Base-by-base conservation (phyloP, 2,888 invertebrate species). In the Graphium colonna region DNA sequence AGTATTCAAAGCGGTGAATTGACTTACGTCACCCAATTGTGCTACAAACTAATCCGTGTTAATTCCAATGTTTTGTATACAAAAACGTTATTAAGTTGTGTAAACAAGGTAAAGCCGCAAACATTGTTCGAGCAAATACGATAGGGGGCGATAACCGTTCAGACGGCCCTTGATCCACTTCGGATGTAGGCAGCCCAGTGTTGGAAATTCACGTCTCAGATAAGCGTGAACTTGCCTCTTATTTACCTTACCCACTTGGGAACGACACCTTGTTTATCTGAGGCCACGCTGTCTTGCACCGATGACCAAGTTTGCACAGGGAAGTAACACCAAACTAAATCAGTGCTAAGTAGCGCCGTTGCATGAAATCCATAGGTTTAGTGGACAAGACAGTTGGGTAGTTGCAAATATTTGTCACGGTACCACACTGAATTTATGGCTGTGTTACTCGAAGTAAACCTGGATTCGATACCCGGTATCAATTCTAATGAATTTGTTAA, bases 201-300 rank as follows among this genome's bases (percentile, higher is more conserved):
- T 15, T 9, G 47, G 38, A 31, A 49, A 49, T 53, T 39, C 44
- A 53, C 43, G 43, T 48, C 42, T 53, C 13, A 44, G 48, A 48
- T 53, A 53, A 48, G 53, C 48, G 17, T 53, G 53, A 53, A 53
- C 53, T 53, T 53, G 53, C 17, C n/a, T n/a, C 16, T 40, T 43
- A 49, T 51, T 51, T 52, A 36, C 38, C 16, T n/a, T 9, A 4
- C 16, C 17, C 28, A 48, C 33, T 46, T 46, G 31, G n/a, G 4
- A 3, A 5, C 5, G 21, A 21, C 5, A 5, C 21, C 21, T 21
- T 21, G 21, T 21, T 21, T 21, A 21, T 21, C 21, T 21, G 21
- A 5, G 21, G 21, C 21, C 21, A 5, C 21, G 21, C 21, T 21
- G 21, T 21, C 21, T 21, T 21, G 21, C n/a, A n/a, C 21, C 21